These are phyloP conservation scores for Thinocorus orbignyianus DNA, from an alignment of 2,113 vertebrate genomes.

Conservation along the genomic window DNA sequence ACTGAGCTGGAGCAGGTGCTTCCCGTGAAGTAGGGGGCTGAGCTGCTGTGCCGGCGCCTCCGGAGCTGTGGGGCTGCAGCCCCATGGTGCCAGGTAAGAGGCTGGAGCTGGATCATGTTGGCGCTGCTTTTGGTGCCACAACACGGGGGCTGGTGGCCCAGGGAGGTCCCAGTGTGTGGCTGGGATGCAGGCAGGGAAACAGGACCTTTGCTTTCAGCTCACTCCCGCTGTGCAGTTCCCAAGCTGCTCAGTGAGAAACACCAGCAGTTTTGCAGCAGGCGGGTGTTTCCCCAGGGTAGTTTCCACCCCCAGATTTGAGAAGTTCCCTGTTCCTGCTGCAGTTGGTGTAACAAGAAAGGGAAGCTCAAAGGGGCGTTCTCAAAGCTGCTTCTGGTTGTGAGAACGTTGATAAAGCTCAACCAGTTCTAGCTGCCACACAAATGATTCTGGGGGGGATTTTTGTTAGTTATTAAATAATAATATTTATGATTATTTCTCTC, in stretches of 20 bases:
- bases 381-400: background rate
- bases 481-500: no score
- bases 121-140: fast-evolving
- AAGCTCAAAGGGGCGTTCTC: background rate
- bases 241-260: background rate
- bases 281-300: background rate
- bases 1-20: background rate
- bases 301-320: background rate
- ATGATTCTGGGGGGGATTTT: background rate
- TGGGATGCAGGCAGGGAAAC: background rate
- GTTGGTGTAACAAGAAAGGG: background rate
- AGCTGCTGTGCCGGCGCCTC: fast-evolving
- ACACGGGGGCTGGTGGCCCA: fast-evolving
- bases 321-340: background rate
- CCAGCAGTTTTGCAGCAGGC: background rate
- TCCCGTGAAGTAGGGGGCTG: fast-evolving
- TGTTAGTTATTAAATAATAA: background rate
- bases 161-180: background rate
- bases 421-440: background rate
- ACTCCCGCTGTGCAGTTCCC: fast-evolving
- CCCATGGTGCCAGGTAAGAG: background rate
- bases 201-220: fast-evolving
- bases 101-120: fast-evolving
- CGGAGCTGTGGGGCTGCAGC: background rate
- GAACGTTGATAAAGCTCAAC: background rate